Conservation (phyloP, 2,888 invertebrate species). For the Steinernema hermaphroditum region DNA sequence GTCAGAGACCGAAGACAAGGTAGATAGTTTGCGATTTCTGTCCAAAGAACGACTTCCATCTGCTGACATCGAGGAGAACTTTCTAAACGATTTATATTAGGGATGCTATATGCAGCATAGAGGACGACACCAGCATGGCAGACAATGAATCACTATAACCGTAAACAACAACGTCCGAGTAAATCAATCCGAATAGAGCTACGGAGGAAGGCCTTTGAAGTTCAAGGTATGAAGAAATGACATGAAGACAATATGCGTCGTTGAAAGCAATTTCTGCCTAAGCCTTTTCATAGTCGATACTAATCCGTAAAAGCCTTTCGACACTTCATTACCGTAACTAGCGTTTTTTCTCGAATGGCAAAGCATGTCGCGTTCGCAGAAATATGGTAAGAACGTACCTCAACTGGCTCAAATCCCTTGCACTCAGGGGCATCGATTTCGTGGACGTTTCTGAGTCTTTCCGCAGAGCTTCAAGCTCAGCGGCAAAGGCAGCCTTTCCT, state of each 20-base stretch:
- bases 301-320: not conserved
- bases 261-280: not conserved
- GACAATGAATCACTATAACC: too few species aligned
- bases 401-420: not conserved
- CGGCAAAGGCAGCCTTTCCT: slow-evolving; percentile 43
- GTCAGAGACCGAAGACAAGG: slow-evolving; percentile 41
- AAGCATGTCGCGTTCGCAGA: too few species aligned
- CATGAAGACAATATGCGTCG: not conserved
- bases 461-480: slow-evolving; percentile 59
- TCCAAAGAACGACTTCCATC: not conserved
- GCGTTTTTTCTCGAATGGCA: not conserved
- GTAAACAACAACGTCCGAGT: too few species aligned
- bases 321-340: not conserved
- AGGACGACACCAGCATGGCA: slow-evolving; percentile 32
- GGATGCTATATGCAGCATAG: not conserved
- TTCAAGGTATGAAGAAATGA: not conserved
- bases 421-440: slow-evolving; percentile 38
- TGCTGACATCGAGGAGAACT: slow-evolving; percentile 21
- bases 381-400: not conserved
- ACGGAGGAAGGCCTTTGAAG: not conserved
- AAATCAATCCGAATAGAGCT: too few species aligned
- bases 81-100: not conserved
- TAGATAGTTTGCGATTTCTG: slow-evolving; percentile 21
- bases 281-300: not conserved
- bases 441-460: slow-evolving; percentile 60